Evolutionary conservation across 53 echinoderm and acorn worm species (phyloP).

Genomic region (Temnopleurus reevesii): DNA sequence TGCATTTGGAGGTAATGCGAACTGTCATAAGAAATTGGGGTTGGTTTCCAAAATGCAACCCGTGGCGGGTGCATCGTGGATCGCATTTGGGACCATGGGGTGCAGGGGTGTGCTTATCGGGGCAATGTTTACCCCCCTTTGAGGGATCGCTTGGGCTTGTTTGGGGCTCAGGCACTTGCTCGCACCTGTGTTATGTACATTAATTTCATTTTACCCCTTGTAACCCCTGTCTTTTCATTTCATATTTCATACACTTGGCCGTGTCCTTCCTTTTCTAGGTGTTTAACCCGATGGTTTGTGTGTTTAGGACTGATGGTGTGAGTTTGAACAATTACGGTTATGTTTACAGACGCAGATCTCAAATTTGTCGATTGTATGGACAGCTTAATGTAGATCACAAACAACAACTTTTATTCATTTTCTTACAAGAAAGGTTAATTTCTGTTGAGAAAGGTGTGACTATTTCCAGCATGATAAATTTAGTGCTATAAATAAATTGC

Average conservation of each 20-base stretch:
- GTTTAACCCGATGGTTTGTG: not conserved
- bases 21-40: slow-evolving; percentile 32
- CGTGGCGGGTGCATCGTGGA: slow-evolving; percentile 8
- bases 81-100: slow-evolving; percentile 4
- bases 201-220: not conserved
- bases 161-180: not conserved
- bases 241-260: not conserved
- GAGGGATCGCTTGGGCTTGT: slow-evolving; percentile 28
- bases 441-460: not conserved
- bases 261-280: not conserved
- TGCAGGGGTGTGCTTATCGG: slow-evolving; percentile 31
- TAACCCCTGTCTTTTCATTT: not conserved
- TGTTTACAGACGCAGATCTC: not conserved
- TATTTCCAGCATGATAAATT: too few species aligned
- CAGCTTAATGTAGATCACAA: too few species aligned
- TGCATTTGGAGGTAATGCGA: not conserved
- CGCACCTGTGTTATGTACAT: slow-evolving; percentile 43
- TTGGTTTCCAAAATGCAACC: slow-evolving; percentile 38
- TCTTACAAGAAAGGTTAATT: too few species aligned
- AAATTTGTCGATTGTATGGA: not conserved
- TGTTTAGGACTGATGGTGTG: not conserved
- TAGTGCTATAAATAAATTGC: too few species aligned
- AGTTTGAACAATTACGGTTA: not conserved
- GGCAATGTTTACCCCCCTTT: slow-evolving; percentile 24
- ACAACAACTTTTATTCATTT: too few species aligned